Base-by-base conservation (phyloP, 2,888 invertebrate genomes). In the Parascotia fuliginaria region DNA sequence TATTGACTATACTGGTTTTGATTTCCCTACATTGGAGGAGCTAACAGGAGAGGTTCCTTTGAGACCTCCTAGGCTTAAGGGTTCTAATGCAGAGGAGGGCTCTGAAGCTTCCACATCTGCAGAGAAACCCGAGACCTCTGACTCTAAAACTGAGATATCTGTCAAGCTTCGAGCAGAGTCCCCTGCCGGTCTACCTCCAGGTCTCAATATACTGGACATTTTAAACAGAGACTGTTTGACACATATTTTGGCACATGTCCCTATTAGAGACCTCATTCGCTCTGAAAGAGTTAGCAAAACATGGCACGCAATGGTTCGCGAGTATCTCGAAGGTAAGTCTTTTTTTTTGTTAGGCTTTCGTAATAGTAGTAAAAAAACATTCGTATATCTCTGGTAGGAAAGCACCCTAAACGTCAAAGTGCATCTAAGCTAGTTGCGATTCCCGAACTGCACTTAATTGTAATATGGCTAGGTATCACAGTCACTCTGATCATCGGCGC, bases 271-370 rank as follows among this genome's bases (percentile, higher is more conserved):
- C 62, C 80, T 93, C 50, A 87, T 94, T 15, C 77, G 86, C 52
- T 90, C 93, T n/a, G 94, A 94, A 70, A 80, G 93, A 74, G 94
- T 94, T 49, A 94, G 93, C 60, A 93, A 92, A 76, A 78, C 85
- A 32, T 94, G 94, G 94, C 89, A 87, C 55, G 79, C 59, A 31
- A 79, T 93, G 68, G 81, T 93, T 14, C 87, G 87, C 48, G 89
- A 93, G 57, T 92, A 93, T 65, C 85, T 93, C 70, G 74, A 85
- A 50, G 76, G 89, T 80, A 75, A 87, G 65, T 19, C 24, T 4
- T 34, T 16, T 39, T 9, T 31, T 11, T n/a, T 19, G 5, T 9
- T 13, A 5, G 9, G 3, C 1, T 11, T 3, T n/a, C n/a, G n/a
- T 9, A 15, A 9, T 2, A 13, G 3, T 0, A 27, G n/a, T 3